Evolutionary conservation across 2,797 vertebrate genomes (phyloP), one percentile per base, ranked within the genome.

Genomic region (Cynodonichthys magdalenae): DNA sequence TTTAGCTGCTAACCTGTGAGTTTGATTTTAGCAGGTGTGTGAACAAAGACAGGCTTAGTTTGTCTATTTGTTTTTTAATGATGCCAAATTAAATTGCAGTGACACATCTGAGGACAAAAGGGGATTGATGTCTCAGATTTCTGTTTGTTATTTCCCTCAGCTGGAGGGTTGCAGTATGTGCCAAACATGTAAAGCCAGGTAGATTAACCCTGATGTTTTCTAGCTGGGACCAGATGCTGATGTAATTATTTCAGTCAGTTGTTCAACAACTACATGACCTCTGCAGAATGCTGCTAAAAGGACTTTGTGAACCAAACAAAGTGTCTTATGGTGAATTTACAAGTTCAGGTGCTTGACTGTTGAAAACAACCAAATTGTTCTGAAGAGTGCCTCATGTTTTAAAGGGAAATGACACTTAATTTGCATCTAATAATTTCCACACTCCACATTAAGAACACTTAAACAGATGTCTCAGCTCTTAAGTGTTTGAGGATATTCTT

Each of bases 401-500:
- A 29, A 56, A 54, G 15, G 15, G 15, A 66, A 5, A 15, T 15
- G 17, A 11, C 45, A 17, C 41, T 59, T 11, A 53, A 28, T 66
- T 57, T 71, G 19, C 41, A 18, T 48, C 4, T 36, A 6, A 52
- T 17, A 11, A 46, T 74, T 61, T 29, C 34, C 48, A 45, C 14
- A 47, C 18, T 55, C 42, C 53, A 59, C 27, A 52, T 74, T 49
- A 68, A 81, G 54, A 28, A 49, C 70, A 49, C 58, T 78, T 10
- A 52, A 50, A 58, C 27, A 52, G 34, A 74, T 59, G 18, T 24
- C 15, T 48, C 42, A 42, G 27, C 45, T 12, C 50, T 27, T 55
- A 50, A 53, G 39, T 64, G 51, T 74, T 71, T 67, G 59, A 76
- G 80, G 63, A 74, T 42, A 61, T 63, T 62, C 75, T 69, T 18